Evolutionary conservation across 2,113 vertebrate genomes (phyloP).

Genomic region (Dinomys branickii): DNA sequence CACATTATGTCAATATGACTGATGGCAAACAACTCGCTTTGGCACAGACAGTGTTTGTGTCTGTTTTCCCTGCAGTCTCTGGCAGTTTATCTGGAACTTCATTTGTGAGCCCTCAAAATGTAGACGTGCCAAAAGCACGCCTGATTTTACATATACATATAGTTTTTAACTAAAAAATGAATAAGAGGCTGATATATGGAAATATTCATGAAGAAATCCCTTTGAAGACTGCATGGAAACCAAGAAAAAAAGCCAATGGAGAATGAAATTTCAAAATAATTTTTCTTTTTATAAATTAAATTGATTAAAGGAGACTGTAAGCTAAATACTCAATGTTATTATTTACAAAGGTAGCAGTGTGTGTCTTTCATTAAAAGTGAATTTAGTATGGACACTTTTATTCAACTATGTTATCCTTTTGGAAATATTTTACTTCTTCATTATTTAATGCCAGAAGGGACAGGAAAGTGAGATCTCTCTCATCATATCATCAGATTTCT

Average conservation of each 20-base stretch:
- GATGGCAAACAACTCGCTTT: slow-evolving; percentile 55
- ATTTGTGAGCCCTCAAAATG: slow-evolving; percentile 61
- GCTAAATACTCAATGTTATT: not conserved
- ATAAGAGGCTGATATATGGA: not conserved
- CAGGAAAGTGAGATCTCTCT: not conserved
- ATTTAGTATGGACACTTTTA: not conserved
- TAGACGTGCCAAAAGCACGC: slow-evolving; percentile 59
- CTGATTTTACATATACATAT: not conserved
- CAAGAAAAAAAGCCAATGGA: not conserved
- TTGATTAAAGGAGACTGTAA: not conserved
- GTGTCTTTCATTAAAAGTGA: not conserved
- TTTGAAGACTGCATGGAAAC: not conserved
- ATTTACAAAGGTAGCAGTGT: not conserved
- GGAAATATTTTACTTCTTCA: not conserved
- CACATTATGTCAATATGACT: slow-evolving; percentile 16
- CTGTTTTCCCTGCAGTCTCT: slow-evolving; percentile 66
- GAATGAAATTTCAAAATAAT: not conserved
- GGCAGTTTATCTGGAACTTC: slow-evolving; percentile 68
- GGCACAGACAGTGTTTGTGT: slow-evolving; percentile 49
- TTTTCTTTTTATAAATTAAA: not conserved
- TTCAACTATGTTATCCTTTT: not conserved
- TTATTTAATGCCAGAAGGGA: not conserved
- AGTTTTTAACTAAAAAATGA: not conserved
- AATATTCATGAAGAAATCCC: not conserved
- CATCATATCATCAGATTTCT: not conserved